Percentiles rank a stretch among this genome's conserved stretches.
Evolutionary conservation across 2,888 invertebrate genomes (phyloP).

Genomic region (Endomychus coccineus): DNA sequence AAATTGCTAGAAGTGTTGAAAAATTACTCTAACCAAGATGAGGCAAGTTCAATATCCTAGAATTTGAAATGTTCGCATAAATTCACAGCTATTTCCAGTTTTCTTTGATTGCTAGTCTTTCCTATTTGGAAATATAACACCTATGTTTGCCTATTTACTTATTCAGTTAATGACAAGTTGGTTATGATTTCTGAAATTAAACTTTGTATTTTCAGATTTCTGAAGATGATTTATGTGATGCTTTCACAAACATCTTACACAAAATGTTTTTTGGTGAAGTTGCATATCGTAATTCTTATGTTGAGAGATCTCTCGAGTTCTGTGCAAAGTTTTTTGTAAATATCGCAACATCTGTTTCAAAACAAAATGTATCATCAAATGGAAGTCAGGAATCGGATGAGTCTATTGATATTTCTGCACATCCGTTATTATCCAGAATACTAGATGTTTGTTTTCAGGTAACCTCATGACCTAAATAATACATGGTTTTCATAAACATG

Average conservation of each 20-base stretch:
- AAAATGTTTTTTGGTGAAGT: constrained; percentile 17
- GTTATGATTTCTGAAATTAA: too few species aligned
- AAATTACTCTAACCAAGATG: constrained; percentile 24
- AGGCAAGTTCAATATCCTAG: too few species aligned
- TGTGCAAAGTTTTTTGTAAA: constrained; percentile 23
- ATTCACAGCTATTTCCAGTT: constrained; percentile 6
- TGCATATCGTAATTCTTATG: constrained; percentile 17
- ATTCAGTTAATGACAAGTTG: too few species aligned
- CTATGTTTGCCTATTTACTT: too few species aligned
- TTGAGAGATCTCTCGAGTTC: constrained; percentile 24
- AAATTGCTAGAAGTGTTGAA: constrained; percentile 23
- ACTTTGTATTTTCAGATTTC: constrained; percentile 4
- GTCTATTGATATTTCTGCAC: constrained; percentile 18
- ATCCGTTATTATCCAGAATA: constrained; percentile 5
- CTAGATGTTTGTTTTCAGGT: too few species aligned
- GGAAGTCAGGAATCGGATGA: constrained; percentile 7
- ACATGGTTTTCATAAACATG: too few species aligned
- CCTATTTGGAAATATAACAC: too few species aligned
- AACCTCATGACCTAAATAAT: too few species aligned
- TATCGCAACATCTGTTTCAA: constrained; percentile 19
- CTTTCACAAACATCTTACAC: constrained; percentile 17
- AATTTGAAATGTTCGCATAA: too few species aligned
- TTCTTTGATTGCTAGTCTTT: constrained; percentile 5
- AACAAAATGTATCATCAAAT: constrained; percentile 14
- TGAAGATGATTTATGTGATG: constrained; percentile 18